A percentile compares a stretch with the other conserved stretches of the same genome.
Conservation (phyloP, 2,113 vertebrate species). For the Toxotes chatareus region DNA sequence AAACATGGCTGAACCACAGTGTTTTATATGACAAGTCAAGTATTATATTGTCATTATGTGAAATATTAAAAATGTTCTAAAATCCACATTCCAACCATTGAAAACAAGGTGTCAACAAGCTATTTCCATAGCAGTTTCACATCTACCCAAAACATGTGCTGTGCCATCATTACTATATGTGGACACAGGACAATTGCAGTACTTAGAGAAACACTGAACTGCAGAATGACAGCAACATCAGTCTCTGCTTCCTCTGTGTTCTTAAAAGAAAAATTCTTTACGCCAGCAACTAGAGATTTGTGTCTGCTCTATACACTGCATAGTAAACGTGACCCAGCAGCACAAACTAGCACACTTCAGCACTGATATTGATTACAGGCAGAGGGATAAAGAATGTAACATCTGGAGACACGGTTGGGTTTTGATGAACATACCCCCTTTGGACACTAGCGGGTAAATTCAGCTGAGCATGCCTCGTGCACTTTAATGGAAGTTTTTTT, state of each 20-base stretch:
- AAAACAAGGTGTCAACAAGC: not conserved
- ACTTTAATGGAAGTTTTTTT: not conserved
- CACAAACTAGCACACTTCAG: slow-evolving; percentile 46
- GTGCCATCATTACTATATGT: not conserved
- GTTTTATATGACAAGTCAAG: too few species aligned
- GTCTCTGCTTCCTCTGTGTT: slow-evolving; percentile 13
- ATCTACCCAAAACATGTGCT: too few species aligned
- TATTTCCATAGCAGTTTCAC: too few species aligned
- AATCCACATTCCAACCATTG: not conserved
- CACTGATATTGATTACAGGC: slow-evolving; percentile 53
- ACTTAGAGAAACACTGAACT: slow-evolving; percentile 13
- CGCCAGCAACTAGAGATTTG: slow-evolving; percentile 51
- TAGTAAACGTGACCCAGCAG: slow-evolving; percentile 66
- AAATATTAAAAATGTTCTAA: too few species aligned
- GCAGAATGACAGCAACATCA: slow-evolving; percentile 25
- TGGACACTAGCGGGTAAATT: slow-evolving; percentile 24
- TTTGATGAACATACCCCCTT: slow-evolving; percentile 63
- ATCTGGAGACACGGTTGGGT: slow-evolving; percentile 63
- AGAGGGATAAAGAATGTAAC: slow-evolving; percentile 51
- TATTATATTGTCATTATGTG: too few species aligned
- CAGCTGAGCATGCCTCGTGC: slow-evolving; percentile 12
- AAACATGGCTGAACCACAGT: too few species aligned
- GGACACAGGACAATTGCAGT: slow-evolving; percentile 6
- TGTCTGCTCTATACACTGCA: slow-evolving; percentile 46
- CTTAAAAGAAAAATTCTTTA: slow-evolving; percentile 58